Base-by-base conservation (phyloP, 2,797 vertebrate genomes). In the Rhyacichthys aspro region DNA sequence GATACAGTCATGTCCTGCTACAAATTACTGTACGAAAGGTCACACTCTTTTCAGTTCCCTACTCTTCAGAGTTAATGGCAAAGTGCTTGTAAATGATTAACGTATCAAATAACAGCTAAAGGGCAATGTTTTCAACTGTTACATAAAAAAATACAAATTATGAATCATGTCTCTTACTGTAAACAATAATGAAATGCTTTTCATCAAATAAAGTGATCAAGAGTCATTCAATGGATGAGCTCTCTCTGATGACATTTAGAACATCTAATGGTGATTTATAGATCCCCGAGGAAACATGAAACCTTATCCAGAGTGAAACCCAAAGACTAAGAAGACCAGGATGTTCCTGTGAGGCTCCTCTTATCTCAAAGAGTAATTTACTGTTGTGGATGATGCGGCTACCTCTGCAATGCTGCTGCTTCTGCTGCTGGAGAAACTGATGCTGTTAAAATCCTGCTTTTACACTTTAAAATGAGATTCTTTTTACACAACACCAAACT, bases 371-470 rank as follows among this genome's bases (percentile, higher is more conserved):
- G 49, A 9, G 49, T 74, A 57, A 60, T 62, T 49, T 71, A 66
- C 43, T 44, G 41, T 28, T 60, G 55, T 59, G 44, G 37, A 8
- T 66, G 77, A 79, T 82, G 73, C 76, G 78, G 78, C 23, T 63
- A 52, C 72, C 72, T 69, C 86, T 82, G 86, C 86, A 88, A 42
- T 89, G 86, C 83, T 76, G 79, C 76, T 77, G 59, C 58, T 55
- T 43, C 50, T 0, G 18, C 61, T 14, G 33, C 57, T 46, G 55
- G 52, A 54, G 34, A 52, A 55, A 41, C 36, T 17, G 7, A n/a
- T 32, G 39, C 52, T n/a, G 14, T 3, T 1, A 4, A 55, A 15
- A 55, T 11, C n/a, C 8, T 11, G 14, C 41, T 42, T 15, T 39
- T 55, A 11, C 14, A 15, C 43, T 45, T 2, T 34, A 33, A 23